Percentiles rank a stretch among this genome's conserved stretches.
phyloP scores from a whole-genome alignment of 2,113 vertebrate species.

The Nothobranchius furzeri region DNA sequence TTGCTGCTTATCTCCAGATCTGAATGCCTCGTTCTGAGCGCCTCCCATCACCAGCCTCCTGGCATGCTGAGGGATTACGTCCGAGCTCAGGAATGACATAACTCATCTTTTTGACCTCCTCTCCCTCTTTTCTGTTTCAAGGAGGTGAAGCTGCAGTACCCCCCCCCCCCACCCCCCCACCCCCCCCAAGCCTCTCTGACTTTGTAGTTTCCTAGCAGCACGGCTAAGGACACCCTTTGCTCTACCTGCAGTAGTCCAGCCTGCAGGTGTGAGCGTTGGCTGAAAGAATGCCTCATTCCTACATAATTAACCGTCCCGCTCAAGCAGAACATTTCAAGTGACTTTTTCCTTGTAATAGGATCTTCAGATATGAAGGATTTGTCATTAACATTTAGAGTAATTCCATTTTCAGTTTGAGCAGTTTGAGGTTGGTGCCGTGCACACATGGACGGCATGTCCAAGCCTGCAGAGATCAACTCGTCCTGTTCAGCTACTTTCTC shows the following conservation, averaged over 20 bases:
- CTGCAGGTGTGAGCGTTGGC: background rate
- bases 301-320: constrained; percentile 29
- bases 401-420: background rate
- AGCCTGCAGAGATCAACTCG: constrained; percentile 19
- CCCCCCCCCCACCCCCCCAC: no score
- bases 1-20: constrained; percentile 3
- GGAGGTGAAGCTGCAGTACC: constrained; percentile 29
- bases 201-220: no score
- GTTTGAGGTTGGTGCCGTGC: constrained; percentile 15
- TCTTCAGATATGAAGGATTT: constrained; percentile 8
- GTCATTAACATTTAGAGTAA: constrained; percentile 11
- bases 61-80: constrained; percentile 41
- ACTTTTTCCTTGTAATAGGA: constrained; percentile 17
- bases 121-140: constrained; percentile 1
- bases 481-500: constrained; percentile 1
- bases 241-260: background rate
- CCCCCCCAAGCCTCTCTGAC: background rate
- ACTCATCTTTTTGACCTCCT: constrained; percentile 31
- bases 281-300: background rate
- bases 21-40: constrained; percentile 14
- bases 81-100: constrained; percentile 65
- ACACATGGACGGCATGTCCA: background rate
- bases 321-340: constrained; percentile 25
- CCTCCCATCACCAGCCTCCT: constrained; percentile 43
- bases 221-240: no score